Evolutionary conservation across 2,888 invertebrate species (phyloP).

Genomic region (Vannuccia rotundouncinata): DNA sequence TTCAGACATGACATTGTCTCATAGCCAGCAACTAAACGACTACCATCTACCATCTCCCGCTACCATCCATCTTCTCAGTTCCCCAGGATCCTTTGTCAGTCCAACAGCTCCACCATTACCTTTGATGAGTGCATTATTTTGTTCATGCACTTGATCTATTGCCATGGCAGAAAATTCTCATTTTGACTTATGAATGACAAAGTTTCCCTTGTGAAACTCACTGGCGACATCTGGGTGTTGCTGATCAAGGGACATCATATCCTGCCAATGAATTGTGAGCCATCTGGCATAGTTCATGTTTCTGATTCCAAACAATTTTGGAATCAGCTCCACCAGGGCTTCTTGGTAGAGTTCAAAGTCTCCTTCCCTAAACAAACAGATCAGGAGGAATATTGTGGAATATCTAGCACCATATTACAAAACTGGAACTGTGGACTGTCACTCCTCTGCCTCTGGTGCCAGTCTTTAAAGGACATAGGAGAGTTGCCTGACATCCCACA

Average conservation of each 20-base stretch:
- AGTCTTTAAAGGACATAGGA: not conserved
- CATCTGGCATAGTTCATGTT: conserved; percentile 43
- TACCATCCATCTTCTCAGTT: conserved; percentile 44
- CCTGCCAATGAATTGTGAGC: conserved; percentile 43
- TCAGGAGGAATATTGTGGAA: conserved; percentile 35
- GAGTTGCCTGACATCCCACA: no score
- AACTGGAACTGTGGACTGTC: not conserved
- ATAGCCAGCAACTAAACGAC: conserved; percentile 34
- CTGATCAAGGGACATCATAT: conserved; percentile 42
- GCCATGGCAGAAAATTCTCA: conserved; percentile 42
- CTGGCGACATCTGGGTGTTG: conserved; percentile 40
- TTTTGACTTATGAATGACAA: conserved; percentile 42
- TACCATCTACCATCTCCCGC: conserved; percentile 43
- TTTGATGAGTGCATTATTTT: conserved; percentile 44
- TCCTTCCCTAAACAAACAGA: conserved; percentile 39
- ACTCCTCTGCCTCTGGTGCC: not conserved
- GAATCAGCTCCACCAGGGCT: conserved; percentile 40
- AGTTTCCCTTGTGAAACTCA: conserved; percentile 43
- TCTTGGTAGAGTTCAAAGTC: conserved; percentile 38
- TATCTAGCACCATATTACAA: not conserved
- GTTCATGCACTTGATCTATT: conserved; percentile 44
- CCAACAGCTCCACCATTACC: conserved; percentile 41
- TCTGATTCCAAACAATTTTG: conserved; percentile 43
- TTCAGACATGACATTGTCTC: not conserved
- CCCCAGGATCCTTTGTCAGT: conserved; percentile 41